Evolutionary conservation across 2,888 invertebrate genomes (phyloP), one percentile per base, ranked within the genome.

Genomic region (Matsumyia berberina): DNA sequence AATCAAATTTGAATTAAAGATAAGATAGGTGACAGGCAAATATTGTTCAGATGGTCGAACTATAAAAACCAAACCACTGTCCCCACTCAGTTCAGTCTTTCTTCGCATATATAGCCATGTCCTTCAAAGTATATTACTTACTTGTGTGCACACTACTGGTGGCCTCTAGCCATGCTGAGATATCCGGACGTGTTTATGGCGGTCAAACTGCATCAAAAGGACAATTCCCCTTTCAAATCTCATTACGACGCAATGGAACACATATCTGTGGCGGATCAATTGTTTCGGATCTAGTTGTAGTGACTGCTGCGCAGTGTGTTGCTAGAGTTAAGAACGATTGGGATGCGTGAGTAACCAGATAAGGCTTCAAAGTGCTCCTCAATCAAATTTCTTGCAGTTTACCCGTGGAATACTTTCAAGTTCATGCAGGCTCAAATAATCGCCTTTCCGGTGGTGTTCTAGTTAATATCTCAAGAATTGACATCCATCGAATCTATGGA

Each of bases 371-470:
- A 9, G 19, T 37, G 1, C 6, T 33, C 51, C 8, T 64, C 35
- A 5, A 49, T 29, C 4, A 29, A 1, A 9, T 31, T 31, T 15
- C 51, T 53, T 29, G 15, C 12, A 77, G 77, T 1, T 46, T 31
- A 24, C 62, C 76, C 37, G 49, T 82, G 9, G 70, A 64, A 24
- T 55, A 76, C 24, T 74, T 88, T 24, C 81, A 86, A 5, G 87
- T 91, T 3, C 88, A 89, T 0, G 88, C 89, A 9, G 91, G 91
- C 19, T 87, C 87, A 19, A 90, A 87, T 58, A 87, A 89, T 69
- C 87, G 90, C 0, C 86, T 88, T 8, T 60, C 19, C 8, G 91
- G 89, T 29, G 92, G 92, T 7, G 88, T 89, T 1, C 5, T 88
- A 0, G 58, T 87, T 0, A 74, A 87, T 4, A 88, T 91, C 6